phyloP scores from a whole-genome alignment of 2,888 invertebrate genomes.

The Cheilosia pagana region DNA sequence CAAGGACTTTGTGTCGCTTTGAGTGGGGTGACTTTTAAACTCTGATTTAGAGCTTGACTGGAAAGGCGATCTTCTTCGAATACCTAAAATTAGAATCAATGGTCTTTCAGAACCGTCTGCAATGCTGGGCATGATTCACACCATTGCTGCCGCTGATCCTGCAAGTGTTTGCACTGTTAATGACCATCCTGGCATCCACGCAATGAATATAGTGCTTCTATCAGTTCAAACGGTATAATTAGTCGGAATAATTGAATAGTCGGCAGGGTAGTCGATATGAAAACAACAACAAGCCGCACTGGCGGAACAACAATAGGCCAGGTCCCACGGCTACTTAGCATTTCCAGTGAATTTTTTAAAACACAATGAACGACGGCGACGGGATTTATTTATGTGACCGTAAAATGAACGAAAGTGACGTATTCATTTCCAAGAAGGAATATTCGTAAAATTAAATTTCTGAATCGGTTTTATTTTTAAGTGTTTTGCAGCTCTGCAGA shows the following conservation, averaged over 20 bases:
- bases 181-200: neutral
- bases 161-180: neutral
- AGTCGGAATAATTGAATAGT: conserved; percentile 53
- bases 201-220: conserved; percentile 41
- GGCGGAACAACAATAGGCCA: conserved; percentile 2
- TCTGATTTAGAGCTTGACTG: neutral
- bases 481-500: no score
- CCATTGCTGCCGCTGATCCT: no score
- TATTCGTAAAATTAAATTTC: no score
- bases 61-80: no score
- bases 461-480: no score
- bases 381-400: neutral
- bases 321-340: conserved; percentile 2
- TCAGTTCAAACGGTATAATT: conserved; percentile 42
- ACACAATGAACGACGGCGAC: neutral
- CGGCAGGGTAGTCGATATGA: conserved; percentile 15
- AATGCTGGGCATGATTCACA: no score
- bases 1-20: conserved; percentile 7
- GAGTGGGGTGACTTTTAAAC: conserved; percentile 4
- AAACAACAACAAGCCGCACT: neutral
- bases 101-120: no score
- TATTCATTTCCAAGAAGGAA: no score
- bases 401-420: neutral
- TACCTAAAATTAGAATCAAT: no score
- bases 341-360: conserved; percentile 24